Conservation (phyloP, 2,113 vertebrate species). For the Eulemur rufifrons region DNA sequence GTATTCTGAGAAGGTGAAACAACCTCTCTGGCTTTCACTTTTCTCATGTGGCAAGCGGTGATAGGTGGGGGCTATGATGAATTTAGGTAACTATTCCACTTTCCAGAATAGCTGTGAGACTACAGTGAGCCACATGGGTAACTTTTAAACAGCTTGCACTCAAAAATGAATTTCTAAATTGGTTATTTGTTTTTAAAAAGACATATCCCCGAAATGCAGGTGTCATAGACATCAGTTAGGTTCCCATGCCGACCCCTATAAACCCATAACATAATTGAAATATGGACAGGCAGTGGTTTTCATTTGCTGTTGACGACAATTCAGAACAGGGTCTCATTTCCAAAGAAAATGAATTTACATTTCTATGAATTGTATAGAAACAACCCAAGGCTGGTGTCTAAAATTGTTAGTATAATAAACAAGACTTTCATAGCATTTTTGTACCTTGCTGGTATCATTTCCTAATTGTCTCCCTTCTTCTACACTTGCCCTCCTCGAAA, state of each 20-base stretch:
- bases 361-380: background rate
- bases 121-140: background rate
- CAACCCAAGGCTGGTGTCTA: background rate
- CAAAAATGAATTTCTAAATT: background rate
- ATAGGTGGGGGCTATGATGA: background rate
- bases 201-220: background rate
- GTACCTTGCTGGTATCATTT: background rate
- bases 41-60: background rate
- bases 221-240: background rate
- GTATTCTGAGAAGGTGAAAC: background rate
- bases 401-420: background rate
- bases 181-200: background rate
- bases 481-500: background rate
- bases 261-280: background rate
- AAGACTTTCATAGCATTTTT: background rate
- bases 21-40: background rate
- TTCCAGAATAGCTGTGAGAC: background rate
- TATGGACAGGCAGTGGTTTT: background rate
- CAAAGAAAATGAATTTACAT: background rate
- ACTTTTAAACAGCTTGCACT: background rate
- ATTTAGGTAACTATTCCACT: background rate
- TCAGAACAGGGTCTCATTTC: background rate
- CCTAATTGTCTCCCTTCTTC: background rate
- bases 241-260: background rate
- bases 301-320: background rate